phyloP scores from a whole-genome alignment of 64 coral and sea anemone genomes.

The Platygyra sinensis region DNA sequence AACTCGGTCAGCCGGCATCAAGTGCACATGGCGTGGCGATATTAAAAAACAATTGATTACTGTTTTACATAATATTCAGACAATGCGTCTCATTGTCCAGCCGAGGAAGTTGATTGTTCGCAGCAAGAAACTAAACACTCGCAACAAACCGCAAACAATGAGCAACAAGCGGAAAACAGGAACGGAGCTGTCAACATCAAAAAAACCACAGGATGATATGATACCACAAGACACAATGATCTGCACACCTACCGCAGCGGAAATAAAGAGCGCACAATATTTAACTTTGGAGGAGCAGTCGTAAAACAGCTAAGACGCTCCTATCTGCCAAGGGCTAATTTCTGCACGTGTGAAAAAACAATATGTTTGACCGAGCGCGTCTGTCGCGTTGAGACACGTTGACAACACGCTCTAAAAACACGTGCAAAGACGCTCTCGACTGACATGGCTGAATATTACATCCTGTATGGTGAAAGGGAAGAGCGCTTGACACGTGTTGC shows the following conservation, averaged over 20 bases:
- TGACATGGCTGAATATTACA: neutral
- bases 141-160: constrained; percentile 20
- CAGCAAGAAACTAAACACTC: neutral
- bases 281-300: neutral
- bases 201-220: neutral
- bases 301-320: neutral
- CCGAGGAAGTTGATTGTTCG: neutral
- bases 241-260: neutral
- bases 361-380: neutral
- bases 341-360: neutral
- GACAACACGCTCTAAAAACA: neutral
- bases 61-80: constrained; percentile 22
- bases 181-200: neutral
- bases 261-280: neutral
- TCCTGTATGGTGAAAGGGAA: neutral
- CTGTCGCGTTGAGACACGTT: neutral
- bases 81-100: neutral
- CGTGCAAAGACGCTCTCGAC: too few relatives aligned
- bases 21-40: neutral
- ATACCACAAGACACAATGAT: neutral
- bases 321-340: neutral
- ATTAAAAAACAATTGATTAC: neutral
- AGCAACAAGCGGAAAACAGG: constrained; percentile 16
- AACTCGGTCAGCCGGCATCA: neutral
- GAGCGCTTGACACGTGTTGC: neutral